Conservation (phyloP, 1,140 invertebrate species). For the Epicauta chinensis region DNA sequence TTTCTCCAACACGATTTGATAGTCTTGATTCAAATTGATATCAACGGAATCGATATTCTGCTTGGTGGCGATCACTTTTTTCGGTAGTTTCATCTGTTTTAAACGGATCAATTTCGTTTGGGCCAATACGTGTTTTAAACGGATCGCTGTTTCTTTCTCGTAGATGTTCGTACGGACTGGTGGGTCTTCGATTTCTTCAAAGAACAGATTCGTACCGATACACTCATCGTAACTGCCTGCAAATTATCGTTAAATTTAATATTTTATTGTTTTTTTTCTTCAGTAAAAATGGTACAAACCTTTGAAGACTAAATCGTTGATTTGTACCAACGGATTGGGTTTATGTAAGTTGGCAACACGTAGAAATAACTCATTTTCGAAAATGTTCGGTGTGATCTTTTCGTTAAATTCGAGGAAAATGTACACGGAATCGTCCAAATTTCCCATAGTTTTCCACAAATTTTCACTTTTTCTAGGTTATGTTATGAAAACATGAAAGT, state of each 20-base stretch:
- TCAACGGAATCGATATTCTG: conserved; percentile 15
- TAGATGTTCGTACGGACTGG: conserved; percentile 12
- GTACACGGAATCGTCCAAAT: conserved; percentile 5
- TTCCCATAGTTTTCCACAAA: not conserved
- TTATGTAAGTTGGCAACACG: conserved; percentile 21
- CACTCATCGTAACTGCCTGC: conserved; percentile 25
- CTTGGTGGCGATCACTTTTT: conserved; percentile 3
- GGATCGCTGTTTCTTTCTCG: conserved; percentile 12
- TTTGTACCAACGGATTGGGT: conserved; percentile 22
- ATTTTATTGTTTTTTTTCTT: not conserved
- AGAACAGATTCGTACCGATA: conserved; percentile 32
- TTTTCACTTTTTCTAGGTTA: too few relatives aligned
- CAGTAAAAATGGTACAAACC: too few relatives aligned
- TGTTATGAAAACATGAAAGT: too few relatives aligned
- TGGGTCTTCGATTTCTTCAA: conserved; percentile 14
- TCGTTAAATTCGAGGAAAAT: conserved; percentile 21
- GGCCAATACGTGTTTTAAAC: conserved; percentile 12
- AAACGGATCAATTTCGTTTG: conserved; percentile 23
- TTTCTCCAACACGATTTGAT: conserved; percentile 25
- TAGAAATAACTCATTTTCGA: conserved; percentile 21
- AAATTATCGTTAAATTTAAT: conserved; percentile 1
- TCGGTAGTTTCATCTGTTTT: conserved; percentile 24
- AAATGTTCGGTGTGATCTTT: conserved; percentile 15
- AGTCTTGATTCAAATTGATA: conserved; percentile 27
- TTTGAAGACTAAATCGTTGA: conserved; percentile 29